These are phyloP conservation scores for Pristionchus fissidentatus DNA, from an alignment of 2,888 invertebrate genomes.

Conservation along the genomic window DNA sequence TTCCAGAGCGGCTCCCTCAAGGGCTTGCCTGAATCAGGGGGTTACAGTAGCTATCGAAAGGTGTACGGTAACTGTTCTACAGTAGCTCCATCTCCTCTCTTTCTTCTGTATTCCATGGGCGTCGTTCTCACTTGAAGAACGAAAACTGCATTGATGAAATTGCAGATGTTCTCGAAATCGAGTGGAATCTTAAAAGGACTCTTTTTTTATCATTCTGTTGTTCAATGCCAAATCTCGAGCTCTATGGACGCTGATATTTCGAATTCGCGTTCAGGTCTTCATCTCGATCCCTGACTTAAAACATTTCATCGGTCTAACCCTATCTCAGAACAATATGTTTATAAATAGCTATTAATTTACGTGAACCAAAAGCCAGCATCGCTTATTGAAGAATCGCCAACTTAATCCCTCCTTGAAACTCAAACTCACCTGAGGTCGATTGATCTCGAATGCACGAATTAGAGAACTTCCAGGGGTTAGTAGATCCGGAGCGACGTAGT, in stretches of 20 bases:
- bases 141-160: slow-evolving; percentile 75
- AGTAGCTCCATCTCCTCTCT: slow-evolving; percentile 47
- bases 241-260: neutral
- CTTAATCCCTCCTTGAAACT: neutral
- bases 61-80: neutral
- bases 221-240: neutral
- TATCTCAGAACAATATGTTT: neutral
- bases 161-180: slow-evolving; percentile 73
- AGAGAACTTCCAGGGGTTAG: slow-evolving; percentile 69
- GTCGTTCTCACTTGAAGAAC: slow-evolving; percentile 70
- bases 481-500: slow-evolving; percentile 69
- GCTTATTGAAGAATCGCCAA: neutral
- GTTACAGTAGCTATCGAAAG: neutral
- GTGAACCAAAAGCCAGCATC: too few species aligned
- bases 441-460: slow-evolving; percentile 71
- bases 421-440: slow-evolving; percentile 62
- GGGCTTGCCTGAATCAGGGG: slow-evolving; percentile 23
- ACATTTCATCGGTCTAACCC: too few species aligned
- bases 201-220: too few species aligned
- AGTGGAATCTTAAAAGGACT: slow-evolving; percentile 65
- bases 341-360: neutral
- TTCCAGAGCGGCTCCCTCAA: slow-evolving; percentile 43
- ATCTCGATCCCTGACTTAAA: too few species aligned
- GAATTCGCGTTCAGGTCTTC: too few species aligned
- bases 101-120: slow-evolving; percentile 54